Conservation (phyloP, 2,113 vertebrate species). For the Patagioenas fasciata region DNA sequence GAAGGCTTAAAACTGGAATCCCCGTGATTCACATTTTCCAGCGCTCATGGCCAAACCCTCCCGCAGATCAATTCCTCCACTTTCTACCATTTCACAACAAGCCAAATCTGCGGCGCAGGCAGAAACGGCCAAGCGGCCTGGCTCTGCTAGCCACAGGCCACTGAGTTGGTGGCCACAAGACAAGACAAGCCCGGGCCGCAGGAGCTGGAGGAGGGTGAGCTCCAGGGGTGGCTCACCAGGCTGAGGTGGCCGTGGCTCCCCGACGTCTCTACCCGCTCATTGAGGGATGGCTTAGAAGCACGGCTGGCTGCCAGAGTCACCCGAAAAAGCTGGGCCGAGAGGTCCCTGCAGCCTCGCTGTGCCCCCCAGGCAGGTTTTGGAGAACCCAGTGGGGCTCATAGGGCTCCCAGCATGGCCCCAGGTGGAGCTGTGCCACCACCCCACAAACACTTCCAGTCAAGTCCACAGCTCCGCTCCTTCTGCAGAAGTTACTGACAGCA, state of each 20-base stretch:
- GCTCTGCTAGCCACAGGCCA: neutral
- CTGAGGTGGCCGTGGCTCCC: slow-evolving; percentile 8
- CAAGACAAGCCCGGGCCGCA: rapidly evolving
- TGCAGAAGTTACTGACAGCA: neutral
- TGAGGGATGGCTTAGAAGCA: neutral
- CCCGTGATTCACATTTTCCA: slow-evolving; percentile 59
- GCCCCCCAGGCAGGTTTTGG: neutral
- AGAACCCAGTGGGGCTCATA: rapidly evolving
- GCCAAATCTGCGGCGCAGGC: neutral
- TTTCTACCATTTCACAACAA: neutral
- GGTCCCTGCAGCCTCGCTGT: neutral
- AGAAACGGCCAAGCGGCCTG: rapidly evolving
- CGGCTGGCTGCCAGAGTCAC: neutral
- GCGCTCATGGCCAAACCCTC: slow-evolving; percentile 39
- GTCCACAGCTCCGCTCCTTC: neutral
- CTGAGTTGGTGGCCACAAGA: neutral
- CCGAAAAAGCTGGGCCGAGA: neutral
- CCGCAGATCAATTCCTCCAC: neutral
- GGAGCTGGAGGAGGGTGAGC: neutral
- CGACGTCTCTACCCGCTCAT: rapidly evolving
- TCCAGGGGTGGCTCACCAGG: neutral
- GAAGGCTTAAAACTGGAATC: slow-evolving; percentile 56
- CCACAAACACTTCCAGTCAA: neutral
- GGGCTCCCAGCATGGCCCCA: neutral
- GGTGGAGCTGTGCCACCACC: rapidly evolving